Percentiles rank a stretch among this genome's conserved stretches.
Evolutionary conservation across 2,888 invertebrate species (phyloP).

Genomic region (Melolontha melolontha): DNA sequence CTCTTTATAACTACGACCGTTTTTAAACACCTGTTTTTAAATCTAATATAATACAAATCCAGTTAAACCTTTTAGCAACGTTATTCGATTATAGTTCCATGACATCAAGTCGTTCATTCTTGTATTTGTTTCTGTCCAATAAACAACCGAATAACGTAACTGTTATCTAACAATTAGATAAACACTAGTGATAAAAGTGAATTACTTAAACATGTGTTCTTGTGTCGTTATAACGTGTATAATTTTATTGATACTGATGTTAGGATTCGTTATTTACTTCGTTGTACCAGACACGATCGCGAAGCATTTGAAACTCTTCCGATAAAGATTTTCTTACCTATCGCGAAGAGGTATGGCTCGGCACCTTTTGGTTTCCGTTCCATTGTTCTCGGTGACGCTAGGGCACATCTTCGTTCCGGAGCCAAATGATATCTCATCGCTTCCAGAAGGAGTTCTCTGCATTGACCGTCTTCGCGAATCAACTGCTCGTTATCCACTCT

Average conservation of each 20-base stretch:
- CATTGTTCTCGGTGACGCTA: constrained; percentile 73
- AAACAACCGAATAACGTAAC: too few species aligned
- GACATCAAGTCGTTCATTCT: too few species aligned
- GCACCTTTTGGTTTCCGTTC: constrained; percentile 76
- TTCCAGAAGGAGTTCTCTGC: constrained; percentile 74
- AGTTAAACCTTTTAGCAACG: too few species aligned
- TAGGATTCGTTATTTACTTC: constrained; percentile 15
- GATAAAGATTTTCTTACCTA: constrained; percentile 59
- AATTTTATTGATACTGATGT: constrained; percentile 42
- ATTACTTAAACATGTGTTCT: constrained; percentile 19
- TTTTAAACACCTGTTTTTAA: too few species aligned
- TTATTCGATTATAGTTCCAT: too few species aligned
- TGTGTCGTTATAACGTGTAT: constrained; percentile 47
- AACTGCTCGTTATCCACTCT: constrained; percentile 75
- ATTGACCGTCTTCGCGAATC: constrained; percentile 73
- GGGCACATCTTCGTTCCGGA: constrained; percentile 74
- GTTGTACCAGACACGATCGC: constrained; percentile 25
- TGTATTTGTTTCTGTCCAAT: too few species aligned
- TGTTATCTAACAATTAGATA: not conserved
- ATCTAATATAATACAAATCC: too few species aligned
- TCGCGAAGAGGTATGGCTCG: constrained; percentile 75
- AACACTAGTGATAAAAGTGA: not conserved
- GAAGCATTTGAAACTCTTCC: constrained; percentile 13
- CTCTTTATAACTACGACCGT: too few species aligned
- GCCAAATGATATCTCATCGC: constrained; percentile 79